A percentile compares a stretch with the other conserved stretches of the same genome.
phyloP scores from a whole-genome alignment of 2,888 invertebrate species.

The Scaeva pyrastri region DNA sequence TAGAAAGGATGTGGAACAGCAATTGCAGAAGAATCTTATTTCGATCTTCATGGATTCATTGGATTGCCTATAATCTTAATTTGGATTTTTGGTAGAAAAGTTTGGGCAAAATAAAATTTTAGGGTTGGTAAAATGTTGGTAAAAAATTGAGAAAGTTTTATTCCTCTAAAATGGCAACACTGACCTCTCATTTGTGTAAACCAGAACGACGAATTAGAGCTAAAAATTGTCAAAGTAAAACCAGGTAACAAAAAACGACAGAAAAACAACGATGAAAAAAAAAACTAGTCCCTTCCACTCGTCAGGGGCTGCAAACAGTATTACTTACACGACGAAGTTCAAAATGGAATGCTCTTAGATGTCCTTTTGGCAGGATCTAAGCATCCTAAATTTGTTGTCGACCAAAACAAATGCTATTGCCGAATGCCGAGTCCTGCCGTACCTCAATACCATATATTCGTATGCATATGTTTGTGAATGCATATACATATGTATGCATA shows the following conservation, averaged over 20 bases:
- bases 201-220: not conserved
- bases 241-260: not conserved
- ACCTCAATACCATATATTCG: too few relatives aligned
- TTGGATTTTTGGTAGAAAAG: too few relatives aligned
- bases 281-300: constrained; percentile 26
- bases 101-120: too few relatives aligned
- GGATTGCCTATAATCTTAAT: too few relatives aligned
- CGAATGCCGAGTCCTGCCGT: constrained; percentile 9
- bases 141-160: too few relatives aligned
- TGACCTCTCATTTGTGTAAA: constrained; percentile 19
- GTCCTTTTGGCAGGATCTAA: constrained; percentile 35
- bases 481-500: too few relatives aligned
- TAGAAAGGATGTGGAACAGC: too few relatives aligned
- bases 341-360: constrained; percentile 54
- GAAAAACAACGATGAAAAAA: not conserved
- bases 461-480: too few relatives aligned
- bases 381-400: constrained; percentile 52
- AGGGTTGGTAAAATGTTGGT: too few relatives aligned
- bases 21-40: too few relatives aligned
- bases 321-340: constrained; percentile 70
- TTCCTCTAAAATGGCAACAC: not conserved
- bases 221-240: constrained; percentile 18
- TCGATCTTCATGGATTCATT: too few relatives aligned
- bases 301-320: constrained; percentile 40
- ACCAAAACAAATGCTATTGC: constrained; percentile 66